Evolutionary conservation across 1,140 invertebrate genomes (phyloP).

Genomic region (Tetragnatha versicolor): DNA sequence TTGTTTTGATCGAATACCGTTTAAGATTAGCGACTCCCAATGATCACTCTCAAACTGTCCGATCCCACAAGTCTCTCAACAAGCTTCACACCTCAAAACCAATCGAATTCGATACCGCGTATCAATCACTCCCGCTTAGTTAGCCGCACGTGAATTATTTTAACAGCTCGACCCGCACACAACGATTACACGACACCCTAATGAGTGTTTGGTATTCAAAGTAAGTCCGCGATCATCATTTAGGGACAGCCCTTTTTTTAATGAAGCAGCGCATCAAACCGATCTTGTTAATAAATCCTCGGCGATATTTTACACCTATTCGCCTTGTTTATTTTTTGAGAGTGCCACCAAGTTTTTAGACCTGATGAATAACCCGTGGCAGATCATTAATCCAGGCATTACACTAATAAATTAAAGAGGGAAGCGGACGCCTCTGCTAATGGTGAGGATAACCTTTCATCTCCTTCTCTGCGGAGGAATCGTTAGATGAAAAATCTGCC

Average conservation of each 20-base stretch:
- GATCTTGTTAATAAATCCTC: slow-evolving; percentile 5
- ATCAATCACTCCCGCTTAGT: no score
- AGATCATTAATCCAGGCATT: slow-evolving; percentile 49
- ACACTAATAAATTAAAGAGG: slow-evolving; percentile 52
- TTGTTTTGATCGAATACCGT: no score
- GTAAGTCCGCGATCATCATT: no score
- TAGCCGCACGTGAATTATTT: no score
- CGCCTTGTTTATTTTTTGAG: background rate
- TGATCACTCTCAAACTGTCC: no score
- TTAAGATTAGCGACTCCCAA: no score
- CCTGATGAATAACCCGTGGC: slow-evolving; percentile 26
- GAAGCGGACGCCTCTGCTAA: slow-evolving; percentile 18
- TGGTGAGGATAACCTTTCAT: slow-evolving; percentile 15
- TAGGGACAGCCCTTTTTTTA: background rate
- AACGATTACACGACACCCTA: no score
- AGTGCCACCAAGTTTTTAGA: background rate
- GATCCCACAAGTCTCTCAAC: no score
- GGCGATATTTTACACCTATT: background rate
- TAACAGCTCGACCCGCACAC: no score
- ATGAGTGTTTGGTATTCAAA: no score
- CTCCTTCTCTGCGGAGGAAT: slow-evolving; percentile 18
- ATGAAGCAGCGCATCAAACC: background rate
- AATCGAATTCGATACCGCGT: no score
- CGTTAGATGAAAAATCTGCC: slow-evolving; percentile 37
- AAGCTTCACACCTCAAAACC: no score